Evolutionary conservation across 2,888 invertebrate species (phyloP), one percentile per base, ranked within the genome.

Genomic region (Thymelicus acteon): DNA sequence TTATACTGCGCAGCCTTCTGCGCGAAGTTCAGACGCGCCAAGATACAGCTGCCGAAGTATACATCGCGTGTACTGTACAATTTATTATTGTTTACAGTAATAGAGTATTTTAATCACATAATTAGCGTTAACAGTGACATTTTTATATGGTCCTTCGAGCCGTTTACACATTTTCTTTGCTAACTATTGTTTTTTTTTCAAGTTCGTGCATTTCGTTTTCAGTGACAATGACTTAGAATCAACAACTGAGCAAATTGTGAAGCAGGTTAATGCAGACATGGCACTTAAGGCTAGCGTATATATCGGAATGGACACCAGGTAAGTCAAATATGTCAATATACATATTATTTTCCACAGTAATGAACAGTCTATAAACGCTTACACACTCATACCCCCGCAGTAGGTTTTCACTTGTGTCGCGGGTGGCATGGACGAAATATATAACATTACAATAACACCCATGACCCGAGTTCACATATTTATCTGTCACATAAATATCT

Each of bases 271-370:
- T 71, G 97, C 98, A 70, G 96, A 97, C 82, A 95, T 96, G 91
- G 91, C 95, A 58, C 94, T 95, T 40, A 94, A 96, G 71, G 97
- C 97, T 0, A 95, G 95, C 79, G 97, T 99, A 2, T 96, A 96
- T 82, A 95, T 98, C 75, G 99, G 98, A 12, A 96, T 96, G 94
- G 98, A 98, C 84, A 97, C 97, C 1, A 96, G 98, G 96, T 96
- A 84, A 76, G 71, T 67, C 24, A 19, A 37, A 48, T 15, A 13
- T 47, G 19, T 47, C 15, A 3, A n/a, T 7, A 60, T 7, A n/a
- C n/a, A n/a, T n/a, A n/a, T n/a, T n/a, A 7, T 12, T 19, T 19
- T 52, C 7, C 10, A 12, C 5, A 19, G 6, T 7, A 19, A 15
- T 8, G 6, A 6, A 8, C 2, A 15, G 8, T 31, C 31, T 31